Percentiles rank a stretch among this genome's conserved stretches.
Conservation (phyloP, 2,797 vertebrate genomes). For the Poeciliopsis infans region DNA sequence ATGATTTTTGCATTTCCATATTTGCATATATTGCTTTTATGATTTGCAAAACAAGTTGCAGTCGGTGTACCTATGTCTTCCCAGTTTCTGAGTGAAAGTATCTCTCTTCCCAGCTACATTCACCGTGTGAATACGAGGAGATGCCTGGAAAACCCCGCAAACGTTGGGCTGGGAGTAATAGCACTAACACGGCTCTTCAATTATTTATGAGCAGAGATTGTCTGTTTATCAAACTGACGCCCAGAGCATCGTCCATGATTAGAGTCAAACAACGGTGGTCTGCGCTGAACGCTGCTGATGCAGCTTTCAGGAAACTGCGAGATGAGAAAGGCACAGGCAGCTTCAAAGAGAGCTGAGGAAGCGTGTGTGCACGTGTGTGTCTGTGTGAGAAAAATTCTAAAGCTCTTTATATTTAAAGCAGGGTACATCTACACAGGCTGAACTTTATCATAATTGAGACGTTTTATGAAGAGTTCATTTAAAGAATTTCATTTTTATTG, state of each 20-base stretch:
- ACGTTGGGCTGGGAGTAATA: conserved; percentile 57
- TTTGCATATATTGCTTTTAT: not conserved
- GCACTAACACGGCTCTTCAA: conserved; percentile 63
- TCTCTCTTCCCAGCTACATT: conserved; percentile 53
- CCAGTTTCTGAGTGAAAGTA: conserved; percentile 46
- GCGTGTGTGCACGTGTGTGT: not conserved
- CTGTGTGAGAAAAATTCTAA: conserved; percentile 4
- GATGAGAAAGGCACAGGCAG: conserved; percentile 44
- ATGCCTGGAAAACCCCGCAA: conserved; percentile 42
- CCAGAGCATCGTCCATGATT: conserved; percentile 68
- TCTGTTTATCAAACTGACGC: conserved; percentile 77
- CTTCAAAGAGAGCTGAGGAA: conserved; percentile 28
- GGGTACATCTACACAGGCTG: not conserved
- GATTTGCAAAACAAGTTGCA: not conserved
- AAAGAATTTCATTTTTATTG: not conserved
- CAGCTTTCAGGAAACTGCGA: conserved; percentile 48
- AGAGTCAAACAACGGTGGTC: conserved; percentile 69
- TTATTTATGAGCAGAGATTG: conserved; percentile 77
- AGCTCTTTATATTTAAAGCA: not conserved
- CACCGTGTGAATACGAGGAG: conserved; percentile 47
- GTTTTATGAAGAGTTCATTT: not conserved
- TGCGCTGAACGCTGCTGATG: conserved; percentile 61
- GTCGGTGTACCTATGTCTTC: conserved; percentile 19
- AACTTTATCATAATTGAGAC: not conserved
- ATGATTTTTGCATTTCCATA: not conserved